Percentiles rank a stretch among this genome's conserved stretches.
Conservation (phyloP, 2,797 vertebrate species). For the Sebastes kiyomatsui region DNA sequence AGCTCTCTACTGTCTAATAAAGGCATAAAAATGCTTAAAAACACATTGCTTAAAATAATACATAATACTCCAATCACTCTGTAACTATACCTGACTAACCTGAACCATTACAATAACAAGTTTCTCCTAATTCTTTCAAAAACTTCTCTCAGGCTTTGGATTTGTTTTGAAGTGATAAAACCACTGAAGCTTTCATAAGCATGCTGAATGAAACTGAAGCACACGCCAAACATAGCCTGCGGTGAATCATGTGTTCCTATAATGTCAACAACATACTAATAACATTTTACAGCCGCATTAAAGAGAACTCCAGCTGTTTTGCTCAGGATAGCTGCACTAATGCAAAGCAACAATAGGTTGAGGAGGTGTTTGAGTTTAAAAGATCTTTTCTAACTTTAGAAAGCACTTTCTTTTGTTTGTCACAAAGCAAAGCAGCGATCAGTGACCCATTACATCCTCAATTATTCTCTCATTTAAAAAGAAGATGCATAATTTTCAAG, state of each 20-base stretch:
- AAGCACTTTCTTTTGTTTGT: constrained; percentile 5
- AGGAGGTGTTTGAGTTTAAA: neutral
- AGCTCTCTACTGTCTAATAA: neutral
- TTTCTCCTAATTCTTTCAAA: neutral
- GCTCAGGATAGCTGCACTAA: neutral
- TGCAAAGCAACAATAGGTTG: neutral
- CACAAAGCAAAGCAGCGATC: neutral
- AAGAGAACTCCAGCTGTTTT: constrained; percentile 21
- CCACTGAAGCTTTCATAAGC: neutral
- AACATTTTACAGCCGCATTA: constrained; percentile 42
- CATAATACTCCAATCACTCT: too few relatives aligned
- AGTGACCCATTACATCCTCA: constrained; percentile 4
- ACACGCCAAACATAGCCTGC: neutral
- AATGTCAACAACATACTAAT: constrained; percentile 33
- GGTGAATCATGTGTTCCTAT: constrained; percentile 33
- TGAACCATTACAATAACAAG: too few relatives aligned
- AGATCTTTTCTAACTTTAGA: neutral
- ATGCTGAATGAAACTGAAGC: neutral
- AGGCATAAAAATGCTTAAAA: neutral
- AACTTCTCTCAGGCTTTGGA: neutral
- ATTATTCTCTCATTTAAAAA: neutral
- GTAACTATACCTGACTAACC: neutral
- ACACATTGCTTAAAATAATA: neutral
- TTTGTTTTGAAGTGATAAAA: neutral
- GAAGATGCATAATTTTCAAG: neutral